Conservation (phyloP, 2,888 invertebrate genomes). For the Drosophila setosimentum region DNA sequence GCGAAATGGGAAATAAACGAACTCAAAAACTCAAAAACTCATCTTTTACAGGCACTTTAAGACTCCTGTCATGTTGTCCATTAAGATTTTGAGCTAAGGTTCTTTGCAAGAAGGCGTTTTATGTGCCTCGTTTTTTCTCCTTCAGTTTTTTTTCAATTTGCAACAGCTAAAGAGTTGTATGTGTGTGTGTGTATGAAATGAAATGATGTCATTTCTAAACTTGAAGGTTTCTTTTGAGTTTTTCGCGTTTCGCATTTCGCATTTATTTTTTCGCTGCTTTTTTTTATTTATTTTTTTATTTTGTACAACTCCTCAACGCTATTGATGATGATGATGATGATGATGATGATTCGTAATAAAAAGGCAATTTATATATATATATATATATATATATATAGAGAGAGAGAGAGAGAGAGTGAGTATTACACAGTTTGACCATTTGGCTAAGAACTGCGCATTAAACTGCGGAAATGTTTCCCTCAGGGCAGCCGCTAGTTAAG, state of each 20-base stretch:
- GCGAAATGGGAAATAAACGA: not conserved
- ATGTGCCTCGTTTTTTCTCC: slow-evolving; percentile 1
- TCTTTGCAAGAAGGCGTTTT: not conserved
- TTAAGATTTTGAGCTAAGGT: slow-evolving; percentile 18
- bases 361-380: slow-evolving; percentile 57
- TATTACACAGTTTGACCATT: slow-evolving; percentile 48
- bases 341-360: slow-evolving; percentile 67
- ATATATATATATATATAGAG: not conserved
- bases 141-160: slow-evolving; percentile 11
- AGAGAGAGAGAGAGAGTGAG: not conserved
- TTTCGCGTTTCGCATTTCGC: slow-evolving; percentile 38
- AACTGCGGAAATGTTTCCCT: slow-evolving; percentile 37
- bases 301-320: slow-evolving; percentile 38
- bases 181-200: not conserved
- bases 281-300: not conserved
- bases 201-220: slow-evolving; percentile 75
- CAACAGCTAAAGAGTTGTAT: slow-evolving; percentile 16
- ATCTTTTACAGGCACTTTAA: slow-evolving; percentile 47
- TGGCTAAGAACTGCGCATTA: slow-evolving; percentile 34
- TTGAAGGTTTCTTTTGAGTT: slow-evolving; percentile 50
- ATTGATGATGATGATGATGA: slow-evolving; percentile 24
- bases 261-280: slow-evolving; percentile 18
- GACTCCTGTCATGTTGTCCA: slow-evolving; percentile 39
- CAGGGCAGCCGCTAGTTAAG: slow-evolving; percentile 30
- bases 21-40: slow-evolving; percentile 38